Evolutionary conservation across 2,113 vertebrate species (phyloP).

Genomic region (Takifugu flavidus): DNA sequence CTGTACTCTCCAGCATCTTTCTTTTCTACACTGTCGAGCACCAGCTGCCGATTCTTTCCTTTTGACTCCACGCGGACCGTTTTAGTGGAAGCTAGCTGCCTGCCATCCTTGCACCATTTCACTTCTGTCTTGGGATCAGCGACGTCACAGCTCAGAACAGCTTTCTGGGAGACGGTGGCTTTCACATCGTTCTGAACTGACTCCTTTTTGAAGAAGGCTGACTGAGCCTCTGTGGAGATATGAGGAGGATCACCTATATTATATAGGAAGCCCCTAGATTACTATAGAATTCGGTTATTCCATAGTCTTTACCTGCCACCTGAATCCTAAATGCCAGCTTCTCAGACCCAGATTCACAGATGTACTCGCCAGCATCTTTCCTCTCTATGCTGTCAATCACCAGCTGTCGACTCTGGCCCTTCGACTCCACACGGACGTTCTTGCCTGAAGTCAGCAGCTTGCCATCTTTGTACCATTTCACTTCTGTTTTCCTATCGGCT

Average conservation of each 20-base stretch:
- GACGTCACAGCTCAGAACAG: slow-evolving; percentile 75
- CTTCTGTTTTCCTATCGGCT: slow-evolving; percentile 65
- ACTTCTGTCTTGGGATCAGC: slow-evolving; percentile 70
- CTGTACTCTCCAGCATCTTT: slow-evolving; percentile 79
- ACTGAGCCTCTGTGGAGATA: slow-evolving; percentile 5
- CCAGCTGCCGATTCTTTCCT: slow-evolving; percentile 68
- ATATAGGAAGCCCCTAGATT: no score
- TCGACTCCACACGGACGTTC: slow-evolving; percentile 65
- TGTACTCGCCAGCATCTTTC: slow-evolving; percentile 79
- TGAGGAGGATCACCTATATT: not conserved
- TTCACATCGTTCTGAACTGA: slow-evolving; percentile 76
- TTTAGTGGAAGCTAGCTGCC: slow-evolving; percentile 63
- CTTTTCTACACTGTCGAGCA: slow-evolving; percentile 75
- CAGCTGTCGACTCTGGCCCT: slow-evolving; percentile 68
- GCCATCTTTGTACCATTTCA: slow-evolving; percentile 84
- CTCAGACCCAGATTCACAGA: slow-evolving; percentile 74
- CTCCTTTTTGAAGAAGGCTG: slow-evolving; percentile 72
- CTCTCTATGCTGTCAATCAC: slow-evolving; percentile 75
- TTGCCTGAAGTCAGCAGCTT: slow-evolving; percentile 68
- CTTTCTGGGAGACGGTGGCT: slow-evolving; percentile 63
- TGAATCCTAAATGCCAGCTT: slow-evolving; percentile 58
- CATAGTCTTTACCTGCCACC: slow-evolving; percentile 39
- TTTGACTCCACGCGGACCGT: slow-evolving; percentile 64
- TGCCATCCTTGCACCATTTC: slow-evolving; percentile 83
- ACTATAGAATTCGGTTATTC: not conserved